Percentiles rank a stretch among this genome's conserved stretches.
Conservation (phyloP, 2,888 invertebrate species). For the Barypeithes pellucidus region DNA sequence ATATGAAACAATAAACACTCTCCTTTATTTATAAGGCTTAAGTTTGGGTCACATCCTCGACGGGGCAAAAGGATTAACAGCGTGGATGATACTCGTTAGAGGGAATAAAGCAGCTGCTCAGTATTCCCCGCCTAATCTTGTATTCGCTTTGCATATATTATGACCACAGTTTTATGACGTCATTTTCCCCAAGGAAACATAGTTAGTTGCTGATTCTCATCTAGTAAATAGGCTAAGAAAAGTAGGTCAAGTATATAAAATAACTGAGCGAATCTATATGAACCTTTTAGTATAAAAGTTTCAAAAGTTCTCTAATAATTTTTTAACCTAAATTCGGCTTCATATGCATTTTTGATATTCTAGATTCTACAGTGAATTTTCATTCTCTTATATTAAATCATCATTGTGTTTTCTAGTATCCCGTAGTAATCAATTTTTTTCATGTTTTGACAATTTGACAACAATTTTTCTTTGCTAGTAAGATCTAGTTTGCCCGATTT, state of each 20-base stretch:
- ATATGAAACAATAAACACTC: conserved; percentile 10
- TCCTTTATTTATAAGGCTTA: not conserved
- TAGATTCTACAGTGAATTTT: too few relatives aligned
- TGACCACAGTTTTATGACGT: conserved; percentile 14
- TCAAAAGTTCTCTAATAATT: too few relatives aligned
- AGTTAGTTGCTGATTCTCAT: conserved; percentile 2
- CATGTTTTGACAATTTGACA: too few relatives aligned
- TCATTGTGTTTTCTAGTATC: too few relatives aligned
- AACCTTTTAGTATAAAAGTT: too few relatives aligned
- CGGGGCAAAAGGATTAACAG: not conserved
- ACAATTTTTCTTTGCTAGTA: too few relatives aligned
- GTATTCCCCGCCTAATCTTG: conserved; percentile 8
- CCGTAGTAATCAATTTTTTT: too few relatives aligned
- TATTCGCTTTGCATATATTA: conserved; percentile 16
- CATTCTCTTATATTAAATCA: too few relatives aligned
- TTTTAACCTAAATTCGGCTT: too few relatives aligned
- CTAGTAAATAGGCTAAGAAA: not conserved
- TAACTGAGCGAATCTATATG: too few relatives aligned
- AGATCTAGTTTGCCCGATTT: too few relatives aligned
- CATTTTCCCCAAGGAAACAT: conserved; percentile 4
- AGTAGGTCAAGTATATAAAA: conserved; percentile 4
- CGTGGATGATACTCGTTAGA: conserved; percentile 4
- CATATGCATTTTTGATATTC: too few relatives aligned
- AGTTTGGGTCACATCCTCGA: not conserved
- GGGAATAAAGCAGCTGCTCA: conserved; percentile 9